Percentiles rank a stretch among this genome's conserved stretches.
Conservation (phyloP, 2,888 invertebrate genomes). For the Drosophila multiciliata region DNA sequence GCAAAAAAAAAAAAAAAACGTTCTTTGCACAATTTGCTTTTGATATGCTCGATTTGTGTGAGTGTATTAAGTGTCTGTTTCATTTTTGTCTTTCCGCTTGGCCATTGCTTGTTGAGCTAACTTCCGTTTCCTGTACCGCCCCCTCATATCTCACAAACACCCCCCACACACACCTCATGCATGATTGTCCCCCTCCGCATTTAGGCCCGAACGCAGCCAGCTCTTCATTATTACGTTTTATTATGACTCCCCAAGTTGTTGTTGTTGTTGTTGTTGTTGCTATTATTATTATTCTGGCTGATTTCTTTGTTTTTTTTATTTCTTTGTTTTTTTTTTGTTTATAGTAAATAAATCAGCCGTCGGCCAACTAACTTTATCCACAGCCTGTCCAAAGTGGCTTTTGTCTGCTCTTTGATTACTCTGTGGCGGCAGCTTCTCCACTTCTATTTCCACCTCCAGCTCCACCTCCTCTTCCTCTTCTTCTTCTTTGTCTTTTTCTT, state of each 20-base stretch:
- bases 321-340: conserved; percentile 49
- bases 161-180: background rate
- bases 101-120: conserved; percentile 67
- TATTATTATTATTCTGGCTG: conserved; percentile 43
- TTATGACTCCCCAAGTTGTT: conserved; percentile 37
- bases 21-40: background rate
- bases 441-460: background rate
- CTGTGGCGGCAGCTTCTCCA: background rate
- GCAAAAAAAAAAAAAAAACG: background rate
- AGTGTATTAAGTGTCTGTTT: conserved; percentile 24
- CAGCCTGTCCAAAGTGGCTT: conserved; percentile 54
- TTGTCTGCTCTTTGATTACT: conserved; percentile 29
- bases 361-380: conserved; percentile 68
- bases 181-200: conserved; percentile 26
- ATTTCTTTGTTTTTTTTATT: conserved; percentile 35
- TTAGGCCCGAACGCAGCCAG: conserved; percentile 30
- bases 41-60: background rate
- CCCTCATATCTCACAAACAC: background rate
- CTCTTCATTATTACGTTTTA: conserved; percentile 59
- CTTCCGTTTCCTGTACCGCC: conserved; percentile 67
- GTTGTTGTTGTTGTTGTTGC: conserved; percentile 23
- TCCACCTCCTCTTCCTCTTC: background rate
- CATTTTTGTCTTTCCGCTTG: conserved; percentile 45
- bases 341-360: conserved; percentile 76
- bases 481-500: background rate